Conservation (phyloP, 2,797 vertebrate genomes). For the Acanthopagrus latus region DNA sequence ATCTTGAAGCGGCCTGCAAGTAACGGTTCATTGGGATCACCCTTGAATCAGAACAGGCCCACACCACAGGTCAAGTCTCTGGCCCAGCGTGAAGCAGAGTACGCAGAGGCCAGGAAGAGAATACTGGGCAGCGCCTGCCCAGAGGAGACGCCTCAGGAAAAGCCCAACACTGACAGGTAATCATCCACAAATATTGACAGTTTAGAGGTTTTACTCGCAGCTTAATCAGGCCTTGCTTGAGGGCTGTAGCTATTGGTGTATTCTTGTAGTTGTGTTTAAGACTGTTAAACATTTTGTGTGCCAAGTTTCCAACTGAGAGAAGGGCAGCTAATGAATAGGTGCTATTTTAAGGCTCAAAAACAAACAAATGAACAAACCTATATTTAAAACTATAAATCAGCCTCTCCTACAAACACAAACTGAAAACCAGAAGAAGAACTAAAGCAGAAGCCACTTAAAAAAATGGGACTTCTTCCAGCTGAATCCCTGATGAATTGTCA, state of each 20-base stretch:
- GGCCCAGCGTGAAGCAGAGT: constrained; percentile 97
- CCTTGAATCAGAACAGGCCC: constrained; percentile 87
- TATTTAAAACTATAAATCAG: background rate
- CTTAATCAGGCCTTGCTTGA: background rate
- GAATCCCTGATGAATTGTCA: background rate
- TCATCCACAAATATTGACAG: background rate
- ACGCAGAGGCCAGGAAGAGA: constrained; percentile 95
- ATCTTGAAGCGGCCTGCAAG: constrained; percentile 96
- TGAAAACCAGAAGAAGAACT: background rate
- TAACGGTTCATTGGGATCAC: constrained; percentile 91
- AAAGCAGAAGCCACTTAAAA: background rate
- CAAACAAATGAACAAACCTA: too few species aligned
- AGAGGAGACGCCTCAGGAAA: constrained; percentile 94
- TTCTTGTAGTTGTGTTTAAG: background rate
- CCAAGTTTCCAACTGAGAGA: background rate
- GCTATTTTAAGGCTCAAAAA: background rate
- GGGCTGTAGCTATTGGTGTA: too few species aligned
- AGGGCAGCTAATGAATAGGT: background rate
- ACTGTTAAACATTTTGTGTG: background rate
- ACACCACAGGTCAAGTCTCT: constrained; percentile 94
- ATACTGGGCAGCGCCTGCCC: constrained; percentile 97
- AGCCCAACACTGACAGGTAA: constrained; percentile 89
- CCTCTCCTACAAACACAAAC: background rate
- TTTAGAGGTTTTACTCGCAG: background rate
- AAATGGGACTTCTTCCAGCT: background rate